Evolutionary conservation across 2,888 invertebrate genomes (phyloP), one percentile per base, ranked within the genome.

Genomic region (Tortrix viridana): DNA sequence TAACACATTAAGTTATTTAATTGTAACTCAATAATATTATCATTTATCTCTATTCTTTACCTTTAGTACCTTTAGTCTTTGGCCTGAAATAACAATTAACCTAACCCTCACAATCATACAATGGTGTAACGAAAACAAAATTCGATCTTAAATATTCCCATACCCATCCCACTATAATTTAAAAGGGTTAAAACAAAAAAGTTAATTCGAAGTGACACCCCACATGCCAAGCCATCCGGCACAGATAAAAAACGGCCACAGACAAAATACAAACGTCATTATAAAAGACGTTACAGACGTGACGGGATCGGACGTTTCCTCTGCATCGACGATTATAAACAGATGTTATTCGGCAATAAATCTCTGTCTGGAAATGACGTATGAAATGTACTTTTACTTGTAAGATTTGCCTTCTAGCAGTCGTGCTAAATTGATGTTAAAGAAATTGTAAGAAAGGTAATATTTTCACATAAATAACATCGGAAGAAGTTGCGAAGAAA

Each of bases 111-210:
- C 38, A 38, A n/a, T 38, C 38, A 38, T 14, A 14, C 41, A n/a
- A n/a, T 41, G n/a, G 16, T n/a, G 22, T 41, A 41, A 50, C 22
- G 38, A 50, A 44, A 62, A 56, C 50, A n/a, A 62, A 56, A 56
- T 55, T 54, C 49, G 56, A 50, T 18, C 62, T 32, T 37, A 46
- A 23, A 67, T 76, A 81, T 88, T 88, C 88, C 86, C 90, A 88
- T 86, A 88, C 77, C 65, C 77, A 68, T 77, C 61, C 80, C 75
- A 79, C 78, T 81, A 85, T 86, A 86, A 88, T 87, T 88, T 82
- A 83, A 86, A 89, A 88, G 87, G 89, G 88, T 86, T 89, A 82
- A 84, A 79, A 85, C 75, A 86, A 89, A 88, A 88, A 75, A 71
- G 77, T 79, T 80, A 79, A 81, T 81, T 81, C 81, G 72, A 77